phyloP scores from a whole-genome alignment of 2,888 invertebrate species.

The Tridacna gigas region DNA sequence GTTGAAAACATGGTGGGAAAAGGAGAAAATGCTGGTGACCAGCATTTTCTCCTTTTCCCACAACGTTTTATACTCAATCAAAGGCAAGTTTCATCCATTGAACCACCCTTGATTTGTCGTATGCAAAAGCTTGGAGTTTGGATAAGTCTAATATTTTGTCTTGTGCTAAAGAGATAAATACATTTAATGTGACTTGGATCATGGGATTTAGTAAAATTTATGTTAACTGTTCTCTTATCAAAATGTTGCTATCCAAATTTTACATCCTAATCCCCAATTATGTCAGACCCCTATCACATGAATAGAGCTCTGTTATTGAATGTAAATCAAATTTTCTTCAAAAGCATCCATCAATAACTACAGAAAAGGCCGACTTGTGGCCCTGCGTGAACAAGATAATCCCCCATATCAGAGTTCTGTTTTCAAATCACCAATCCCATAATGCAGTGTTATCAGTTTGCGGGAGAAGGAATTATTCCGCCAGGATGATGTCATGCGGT shows the following conservation, averaged over 20 bases:
- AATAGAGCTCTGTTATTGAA: slow-evolving; percentile 1
- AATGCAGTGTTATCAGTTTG: slow-evolving; percentile 42
- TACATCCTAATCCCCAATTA: slow-evolving; percentile 16
- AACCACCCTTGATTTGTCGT: too few species aligned
- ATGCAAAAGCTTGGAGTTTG: too few species aligned
- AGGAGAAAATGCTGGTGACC: too few species aligned
- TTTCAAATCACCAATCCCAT: slow-evolving; percentile 49
- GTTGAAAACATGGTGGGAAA: too few species aligned
- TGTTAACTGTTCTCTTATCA: slow-evolving; percentile 35
- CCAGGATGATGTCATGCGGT: slow-evolving; percentile 17
- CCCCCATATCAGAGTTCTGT: slow-evolving; percentile 32
- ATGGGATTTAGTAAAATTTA: slow-evolving; percentile 11
- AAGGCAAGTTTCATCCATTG: too few species aligned
- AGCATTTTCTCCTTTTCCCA: too few species aligned
- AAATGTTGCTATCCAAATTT: slow-evolving; percentile 22
- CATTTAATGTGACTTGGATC: slow-evolving; percentile 3
- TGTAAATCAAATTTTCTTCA: slow-evolving; percentile 22
- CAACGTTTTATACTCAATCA: too few species aligned
- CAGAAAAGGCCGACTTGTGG: slow-evolving; percentile 16
- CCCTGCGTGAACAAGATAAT: slow-evolving; percentile 27
- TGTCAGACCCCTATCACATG: slow-evolving; percentile 18
- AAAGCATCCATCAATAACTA: slow-evolving; percentile 18
- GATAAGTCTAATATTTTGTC: too few species aligned
- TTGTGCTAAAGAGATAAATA: too few species aligned
- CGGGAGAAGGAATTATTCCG: slow-evolving; percentile 20